Conservation (phyloP, 2,888 invertebrate species). For the Crioceris asparagi region DNA sequence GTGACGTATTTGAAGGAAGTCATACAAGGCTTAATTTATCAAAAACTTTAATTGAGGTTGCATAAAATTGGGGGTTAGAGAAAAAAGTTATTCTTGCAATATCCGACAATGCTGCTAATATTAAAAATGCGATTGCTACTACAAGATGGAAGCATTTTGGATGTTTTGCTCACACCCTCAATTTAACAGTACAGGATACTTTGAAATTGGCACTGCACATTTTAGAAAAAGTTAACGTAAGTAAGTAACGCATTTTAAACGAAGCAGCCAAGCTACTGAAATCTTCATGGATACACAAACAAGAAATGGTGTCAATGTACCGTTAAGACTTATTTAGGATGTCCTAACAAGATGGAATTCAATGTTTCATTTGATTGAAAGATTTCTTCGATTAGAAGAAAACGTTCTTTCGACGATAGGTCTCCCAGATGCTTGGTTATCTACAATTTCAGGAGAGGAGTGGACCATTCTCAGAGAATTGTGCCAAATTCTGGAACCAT, state of each 20-base stretch:
- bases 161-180: conserved; percentile 10
- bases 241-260: conserved; percentile 10
- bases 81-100: conserved; percentile 9
- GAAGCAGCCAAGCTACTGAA: conserved; percentile 5
- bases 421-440: conserved; percentile 13
- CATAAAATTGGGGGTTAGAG: conserved; percentile 4
- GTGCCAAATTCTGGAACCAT: conserved; percentile 17
- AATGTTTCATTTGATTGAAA: conserved; percentile 15
- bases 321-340: conserved; percentile 16
- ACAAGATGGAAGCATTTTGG: conserved; percentile 8
- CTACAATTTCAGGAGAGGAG: conserved; percentile 12
- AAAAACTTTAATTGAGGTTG: conserved; percentile 4
- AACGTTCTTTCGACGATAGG: conserved; percentile 17
- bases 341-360: conserved; percentile 19
- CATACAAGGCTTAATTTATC: conserved; percentile 9
- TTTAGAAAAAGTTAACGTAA: conserved; percentile 6
- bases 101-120: conserved; percentile 14
- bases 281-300: conserved; percentile 8
- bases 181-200: conserved; percentile 6
- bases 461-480: conserved; percentile 17
- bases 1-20: conserved; percentile 8
- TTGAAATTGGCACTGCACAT: neutral
- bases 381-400: conserved; percentile 14
- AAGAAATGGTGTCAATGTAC: conserved; percentile 1
- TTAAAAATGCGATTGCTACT: conserved; percentile 7